Evolutionary conservation across 2,797 vertebrate species (phyloP).

Genomic region (Microctenopoma steveboyesi): DNA sequence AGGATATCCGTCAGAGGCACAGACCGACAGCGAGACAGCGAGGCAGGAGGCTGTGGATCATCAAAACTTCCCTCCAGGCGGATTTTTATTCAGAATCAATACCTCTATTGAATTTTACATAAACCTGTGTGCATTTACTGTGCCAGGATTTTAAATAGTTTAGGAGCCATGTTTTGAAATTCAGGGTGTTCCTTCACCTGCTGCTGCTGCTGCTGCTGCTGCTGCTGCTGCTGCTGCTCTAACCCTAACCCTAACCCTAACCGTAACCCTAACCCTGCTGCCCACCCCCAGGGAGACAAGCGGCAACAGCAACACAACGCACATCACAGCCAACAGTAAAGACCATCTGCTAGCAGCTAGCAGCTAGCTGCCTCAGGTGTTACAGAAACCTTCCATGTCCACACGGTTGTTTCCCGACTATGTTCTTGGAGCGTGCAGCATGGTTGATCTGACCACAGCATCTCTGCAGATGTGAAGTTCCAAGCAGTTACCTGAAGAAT

Average conservation of each 20-base stretch:
- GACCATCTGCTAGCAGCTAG: neutral
- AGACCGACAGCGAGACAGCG: slow-evolving; percentile 3
- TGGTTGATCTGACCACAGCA: too few relatives aligned
- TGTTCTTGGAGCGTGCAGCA: too few relatives aligned
- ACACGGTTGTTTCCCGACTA: too few relatives aligned
- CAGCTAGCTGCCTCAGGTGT: neutral
- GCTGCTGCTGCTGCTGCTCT: too few relatives aligned
- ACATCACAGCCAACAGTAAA: neutral
- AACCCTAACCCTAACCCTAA: too few relatives aligned
- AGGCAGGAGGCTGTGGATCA: slow-evolving; percentile 45
- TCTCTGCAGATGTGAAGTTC: too few relatives aligned
- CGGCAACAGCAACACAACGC: neutral
- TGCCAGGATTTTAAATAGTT: slow-evolving; percentile 46
- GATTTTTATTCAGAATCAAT: slow-evolving; percentile 70
- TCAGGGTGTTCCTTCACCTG: slow-evolving; percentile 11
- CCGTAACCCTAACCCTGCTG: too few relatives aligned
- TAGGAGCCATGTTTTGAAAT: slow-evolving; percentile 44
- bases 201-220: neutral
- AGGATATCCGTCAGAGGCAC: slow-evolving; percentile 20
- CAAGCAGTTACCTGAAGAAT: too few relatives aligned
- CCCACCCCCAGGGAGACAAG: neutral
- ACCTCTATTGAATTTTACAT: slow-evolving; percentile 67
- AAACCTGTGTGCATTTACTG: slow-evolving; percentile 35
- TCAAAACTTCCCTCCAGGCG: slow-evolving; percentile 59
- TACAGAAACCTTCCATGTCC: too few relatives aligned